These are phyloP conservation scores for Drosophila prosaltans DNA, from an alignment of 1,140 invertebrate species.

Conservation along the genomic window DNA sequence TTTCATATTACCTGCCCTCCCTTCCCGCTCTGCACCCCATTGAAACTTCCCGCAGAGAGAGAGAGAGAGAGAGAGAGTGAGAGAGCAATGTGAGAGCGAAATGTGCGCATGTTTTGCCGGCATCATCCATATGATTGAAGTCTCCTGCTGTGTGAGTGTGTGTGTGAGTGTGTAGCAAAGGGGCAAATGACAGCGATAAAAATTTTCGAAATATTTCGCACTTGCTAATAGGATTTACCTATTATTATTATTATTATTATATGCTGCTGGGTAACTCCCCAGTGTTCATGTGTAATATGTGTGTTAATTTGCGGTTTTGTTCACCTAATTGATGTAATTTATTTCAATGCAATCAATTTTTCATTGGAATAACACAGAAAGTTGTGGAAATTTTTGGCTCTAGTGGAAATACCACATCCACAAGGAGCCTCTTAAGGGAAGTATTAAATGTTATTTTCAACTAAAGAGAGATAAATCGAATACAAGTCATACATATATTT, in stretches of 20 bases:
- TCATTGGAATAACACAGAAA: constrained; percentile 16
- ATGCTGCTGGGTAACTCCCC: neutral
- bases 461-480: too few species aligned
- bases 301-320: constrained; percentile 12
- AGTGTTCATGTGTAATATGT: neutral
- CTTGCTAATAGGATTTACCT: constrained; percentile 57
- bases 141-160: constrained; percentile 7
- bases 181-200: constrained; percentile 25
- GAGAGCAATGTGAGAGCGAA: constrained; percentile 6
- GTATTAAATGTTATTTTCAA: neutral
- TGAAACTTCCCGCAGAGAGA: too few species aligned
- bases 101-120: constrained; percentile 46
- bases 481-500: too few species aligned
- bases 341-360: constrained; percentile 26
- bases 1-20: constrained; percentile 9
- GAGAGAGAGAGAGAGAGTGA: constrained; percentile 1
- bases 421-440: neutral
- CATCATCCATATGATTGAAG: constrained; percentile 44
- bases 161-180: constrained; percentile 23
- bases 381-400: neutral
- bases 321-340: constrained; percentile 22
- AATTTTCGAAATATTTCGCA: constrained; percentile 43
- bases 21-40: too few species aligned
- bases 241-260: constrained; percentile 55
- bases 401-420: neutral